These are phyloP conservation scores for Ptychodera flava DNA, from an alignment of 35 echinoderm and acorn worm genomes.

Conservation along the genomic window DNA sequence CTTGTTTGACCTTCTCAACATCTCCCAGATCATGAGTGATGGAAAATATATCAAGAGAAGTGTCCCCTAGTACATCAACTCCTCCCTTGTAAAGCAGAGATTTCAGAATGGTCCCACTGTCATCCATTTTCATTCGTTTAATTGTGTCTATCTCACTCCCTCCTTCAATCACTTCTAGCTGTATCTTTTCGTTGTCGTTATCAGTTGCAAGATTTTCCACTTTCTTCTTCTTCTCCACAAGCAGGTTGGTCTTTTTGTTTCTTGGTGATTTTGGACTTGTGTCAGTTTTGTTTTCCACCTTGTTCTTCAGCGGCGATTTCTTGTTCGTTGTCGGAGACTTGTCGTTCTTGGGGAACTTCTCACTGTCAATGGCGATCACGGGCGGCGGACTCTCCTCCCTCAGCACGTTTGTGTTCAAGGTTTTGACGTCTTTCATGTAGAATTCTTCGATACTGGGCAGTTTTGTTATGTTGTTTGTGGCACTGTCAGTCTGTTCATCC, in stretches of 20 bases:
- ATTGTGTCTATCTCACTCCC: conserved; percentile 60
- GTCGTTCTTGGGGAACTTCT: conserved; percentile 84
- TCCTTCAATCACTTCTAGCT: background rate
- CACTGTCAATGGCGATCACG: conserved; percentile 61
- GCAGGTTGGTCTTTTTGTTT: conserved; percentile 82
- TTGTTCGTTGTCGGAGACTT: conserved; percentile 13
- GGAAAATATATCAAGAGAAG: background rate
- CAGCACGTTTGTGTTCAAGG: conserved; percentile 91
- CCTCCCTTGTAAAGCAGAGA: background rate
- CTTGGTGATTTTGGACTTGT: conserved; percentile 44
- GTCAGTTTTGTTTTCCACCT: conserved; percentile 62
- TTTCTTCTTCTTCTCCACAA: conserved; percentile 76
- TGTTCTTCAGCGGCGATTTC: conserved; percentile 46
- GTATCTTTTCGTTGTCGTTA: background rate
- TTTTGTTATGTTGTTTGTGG: conserved; percentile 30
- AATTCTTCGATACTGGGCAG: conserved; percentile 92
- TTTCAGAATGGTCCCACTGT: background rate
- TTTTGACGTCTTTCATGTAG: conserved; percentile 98
- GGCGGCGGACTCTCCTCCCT: conserved; percentile 64
- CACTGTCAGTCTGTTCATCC: background rate
- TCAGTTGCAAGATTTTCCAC: background rate
- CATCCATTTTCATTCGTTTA: conserved; percentile 94
- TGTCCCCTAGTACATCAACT: background rate
- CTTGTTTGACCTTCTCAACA: background rate
- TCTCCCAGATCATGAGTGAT: background rate